Base-by-base conservation (phyloP, 2,797 vertebrate species). In the Halcyon smyrnensis region DNA sequence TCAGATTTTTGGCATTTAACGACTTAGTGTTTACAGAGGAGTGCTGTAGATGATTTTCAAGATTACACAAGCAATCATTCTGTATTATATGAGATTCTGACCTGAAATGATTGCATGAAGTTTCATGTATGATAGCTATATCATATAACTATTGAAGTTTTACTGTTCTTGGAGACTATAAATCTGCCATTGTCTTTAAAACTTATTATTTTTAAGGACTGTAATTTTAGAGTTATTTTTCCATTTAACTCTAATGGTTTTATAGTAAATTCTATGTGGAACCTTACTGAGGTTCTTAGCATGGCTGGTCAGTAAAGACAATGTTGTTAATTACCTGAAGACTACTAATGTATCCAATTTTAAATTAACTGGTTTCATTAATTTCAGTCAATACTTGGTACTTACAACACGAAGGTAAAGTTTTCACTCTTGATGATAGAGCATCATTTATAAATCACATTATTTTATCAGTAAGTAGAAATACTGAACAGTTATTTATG, bases 1-100 rank as follows among this genome's bases (percentile, higher is more conserved):
- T 48, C 67, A 95, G n/a, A 62, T 92, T 78, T 93, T 84, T 95
- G 71, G 37, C 54, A 45, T 82, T 70, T 81, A 75, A 74, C 45
- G 90, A 50, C 78, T 90, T 68, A 56, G 59, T 87, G 67, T 85
- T 95, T 94, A 56, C 45, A 76, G 27, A 65, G 60, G 39, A 88
- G 84, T 45, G 28, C 37, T 88, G 16, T 84, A 64, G 28, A 62
- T 89, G 50, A 83, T 95, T 92, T 94, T 94, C 60, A 81, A 80
- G 67, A 95, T 93, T 90, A 64, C 23, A 59, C 34, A 71, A 70
- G 28, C 19, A 93, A 68, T n/a, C 30, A 84, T 6, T 90, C 41
- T 74, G 5, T 82, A 45, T 76, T 84, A 19, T 24, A 51, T 46
- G n/a, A 77, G 30, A 41, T 60, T 96, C 88, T 74, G 59, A 56